A percentile compares a stretch with the other conserved stretches of the same genome.
Conservation (phyloP, 2,888 invertebrate species). For the Taphrorychus bicolor region DNA sequence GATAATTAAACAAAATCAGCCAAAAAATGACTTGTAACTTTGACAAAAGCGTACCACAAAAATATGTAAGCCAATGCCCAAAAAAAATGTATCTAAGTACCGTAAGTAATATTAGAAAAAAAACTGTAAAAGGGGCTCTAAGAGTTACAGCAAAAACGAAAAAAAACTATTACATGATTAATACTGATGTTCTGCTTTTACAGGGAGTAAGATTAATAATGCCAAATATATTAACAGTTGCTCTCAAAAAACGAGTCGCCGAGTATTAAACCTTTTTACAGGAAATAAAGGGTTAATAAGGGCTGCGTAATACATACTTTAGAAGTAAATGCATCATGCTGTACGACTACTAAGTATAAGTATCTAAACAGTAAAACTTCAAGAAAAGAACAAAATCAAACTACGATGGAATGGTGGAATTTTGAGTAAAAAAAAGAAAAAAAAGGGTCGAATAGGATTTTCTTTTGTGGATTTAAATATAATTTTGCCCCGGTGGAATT, state of each 20-base stretch:
- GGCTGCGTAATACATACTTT: conserved; percentile 2
- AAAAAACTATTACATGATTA: conserved; percentile 2
- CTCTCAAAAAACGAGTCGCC: not conserved
- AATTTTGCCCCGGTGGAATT: conserved; percentile 17
- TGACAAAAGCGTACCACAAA: too few species aligned
- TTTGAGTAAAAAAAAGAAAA: not conserved
- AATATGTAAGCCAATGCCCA: too few species aligned
- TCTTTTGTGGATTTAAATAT: not conserved
- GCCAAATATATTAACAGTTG: conserved; percentile 44
- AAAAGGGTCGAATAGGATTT: not conserved
- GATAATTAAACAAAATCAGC: not conserved
- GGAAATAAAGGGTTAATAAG: not conserved
- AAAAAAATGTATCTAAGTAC: too few species aligned
- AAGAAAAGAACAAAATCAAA: conserved; percentile 36
- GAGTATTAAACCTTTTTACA: not conserved
- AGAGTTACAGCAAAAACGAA: conserved; percentile 15
- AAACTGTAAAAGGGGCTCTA: too few species aligned
- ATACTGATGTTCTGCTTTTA: conserved; percentile 36
- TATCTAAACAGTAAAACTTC: conserved; percentile 35
- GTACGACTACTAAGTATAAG: conserved; percentile 20
- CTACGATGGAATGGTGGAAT: conserved; percentile 40
- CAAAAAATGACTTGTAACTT: too few species aligned
- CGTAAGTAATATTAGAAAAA: too few species aligned
- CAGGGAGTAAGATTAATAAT: conserved; percentile 47
- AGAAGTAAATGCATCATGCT: conserved; percentile 36